phyloP scores from a whole-genome alignment of 2,113 vertebrate genomes.

The Oncorhynchus keta region DNA sequence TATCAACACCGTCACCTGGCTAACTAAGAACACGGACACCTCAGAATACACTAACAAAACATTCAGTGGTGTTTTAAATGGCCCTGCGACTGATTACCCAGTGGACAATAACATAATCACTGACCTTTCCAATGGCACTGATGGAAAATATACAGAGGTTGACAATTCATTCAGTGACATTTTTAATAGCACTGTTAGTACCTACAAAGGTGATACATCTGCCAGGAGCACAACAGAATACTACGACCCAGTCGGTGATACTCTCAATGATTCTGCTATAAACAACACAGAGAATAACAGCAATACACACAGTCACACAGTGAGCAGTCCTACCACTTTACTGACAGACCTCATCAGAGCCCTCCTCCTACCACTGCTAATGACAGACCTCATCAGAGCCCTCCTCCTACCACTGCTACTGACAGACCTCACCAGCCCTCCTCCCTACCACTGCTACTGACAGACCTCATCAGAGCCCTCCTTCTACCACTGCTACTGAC shows the following conservation, averaged over 20 bases:
- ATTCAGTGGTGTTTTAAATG: neutral
- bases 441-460: no score
- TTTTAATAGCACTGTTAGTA: conserved; percentile 16
- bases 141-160: conserved; percentile 26
- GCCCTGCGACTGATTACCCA: conserved; percentile 14
- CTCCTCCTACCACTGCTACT: no score
- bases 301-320: neutral
- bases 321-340: neutral
- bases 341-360: no score
- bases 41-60: neutral
- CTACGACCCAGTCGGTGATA: neutral
- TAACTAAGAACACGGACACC: neutral
- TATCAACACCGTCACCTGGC: neutral
- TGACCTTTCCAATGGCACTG: conserved; percentile 23
- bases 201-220: conserved; percentile 17
- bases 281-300: conserved; percentile 13
- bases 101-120: neutral
- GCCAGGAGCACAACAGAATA: conserved; percentile 11
- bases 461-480: no score
- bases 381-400: no score
- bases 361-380: no score
- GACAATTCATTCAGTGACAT: neutral
- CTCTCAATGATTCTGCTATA: conserved; percentile 5
- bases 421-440: no score
- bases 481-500: no score